Evolutionary conservation across 2,888 invertebrate genomes (phyloP).

Genomic region (Pachliopta kotzebuea): DNA sequence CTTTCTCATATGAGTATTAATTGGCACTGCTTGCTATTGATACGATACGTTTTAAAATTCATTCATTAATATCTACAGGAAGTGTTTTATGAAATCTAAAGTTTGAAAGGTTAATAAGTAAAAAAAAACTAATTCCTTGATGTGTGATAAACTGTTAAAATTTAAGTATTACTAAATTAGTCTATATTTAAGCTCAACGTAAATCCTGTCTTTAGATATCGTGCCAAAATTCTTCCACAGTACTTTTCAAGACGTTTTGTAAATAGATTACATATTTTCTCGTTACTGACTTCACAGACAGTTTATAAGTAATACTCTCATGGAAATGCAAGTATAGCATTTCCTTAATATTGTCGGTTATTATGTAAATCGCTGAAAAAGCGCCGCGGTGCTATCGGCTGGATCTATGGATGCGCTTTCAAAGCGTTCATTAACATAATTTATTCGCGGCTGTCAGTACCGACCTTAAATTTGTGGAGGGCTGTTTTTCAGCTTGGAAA

Average conservation of each 20-base stretch:
- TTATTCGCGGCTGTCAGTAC: slow-evolving; percentile 75
- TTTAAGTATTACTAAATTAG: too few relatives aligned
- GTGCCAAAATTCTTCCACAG: too few relatives aligned
- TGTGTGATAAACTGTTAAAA: too few relatives aligned
- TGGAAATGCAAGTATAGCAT: slow-evolving; percentile 26
- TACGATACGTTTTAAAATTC: too few relatives aligned
- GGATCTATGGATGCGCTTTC: slow-evolving; percentile 73
- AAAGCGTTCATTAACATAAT: slow-evolving; percentile 77
- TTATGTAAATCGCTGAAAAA: slow-evolving; percentile 70
- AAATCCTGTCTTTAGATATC: too few relatives aligned
- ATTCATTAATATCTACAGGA: too few relatives aligned
- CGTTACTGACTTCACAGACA: background rate
- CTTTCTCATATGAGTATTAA: background rate
- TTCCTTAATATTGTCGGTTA: slow-evolving; percentile 42
- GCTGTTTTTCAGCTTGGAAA: slow-evolving; percentile 67
- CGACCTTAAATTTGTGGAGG: slow-evolving; percentile 74
- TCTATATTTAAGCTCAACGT: too few relatives aligned
- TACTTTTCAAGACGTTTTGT: too few relatives aligned
- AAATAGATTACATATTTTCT: background rate
- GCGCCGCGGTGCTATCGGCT: slow-evolving; percentile 53
- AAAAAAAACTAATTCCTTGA: too few relatives aligned
- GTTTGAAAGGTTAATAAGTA: too few relatives aligned
- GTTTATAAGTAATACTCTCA: slow-evolving; percentile 9
- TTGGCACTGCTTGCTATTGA: background rate
- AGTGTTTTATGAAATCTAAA: too few relatives aligned